Conservation (phyloP, 2,113 vertebrate genomes). For the Suricata suricatta region DNA sequence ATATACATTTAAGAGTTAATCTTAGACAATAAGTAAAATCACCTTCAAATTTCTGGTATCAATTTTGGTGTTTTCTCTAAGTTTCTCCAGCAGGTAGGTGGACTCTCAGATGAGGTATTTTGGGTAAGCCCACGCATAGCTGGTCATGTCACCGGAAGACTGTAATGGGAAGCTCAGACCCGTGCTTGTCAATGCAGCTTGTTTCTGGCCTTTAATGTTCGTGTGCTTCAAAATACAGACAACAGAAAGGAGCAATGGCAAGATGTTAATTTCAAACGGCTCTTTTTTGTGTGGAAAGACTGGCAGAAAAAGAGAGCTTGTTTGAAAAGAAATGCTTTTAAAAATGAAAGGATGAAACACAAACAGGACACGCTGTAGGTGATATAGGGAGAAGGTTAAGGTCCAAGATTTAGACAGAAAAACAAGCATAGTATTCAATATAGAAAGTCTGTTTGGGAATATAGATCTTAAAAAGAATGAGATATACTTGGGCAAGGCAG, state of each 20-base stretch:
- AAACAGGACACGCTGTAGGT: not conserved
- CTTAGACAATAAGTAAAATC: not conserved
- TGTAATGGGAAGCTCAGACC: not conserved
- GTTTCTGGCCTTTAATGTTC: not conserved
- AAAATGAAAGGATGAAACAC: not conserved
- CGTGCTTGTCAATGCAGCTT: not conserved
- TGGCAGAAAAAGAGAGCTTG: not conserved
- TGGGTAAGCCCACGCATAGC: not conserved
- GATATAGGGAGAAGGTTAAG: not conserved
- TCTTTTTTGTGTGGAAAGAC: not conserved
- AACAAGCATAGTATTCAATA: not conserved
- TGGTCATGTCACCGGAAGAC: not conserved
- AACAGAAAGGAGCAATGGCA: not conserved
- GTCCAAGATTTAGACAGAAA: not conserved
- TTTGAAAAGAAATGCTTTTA: slow-evolving; percentile 2
- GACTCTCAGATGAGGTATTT: not conserved
- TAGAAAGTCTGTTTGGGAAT: not conserved
- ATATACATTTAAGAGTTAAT: not conserved
- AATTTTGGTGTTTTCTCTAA: not conserved
- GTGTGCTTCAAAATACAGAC: not conserved
- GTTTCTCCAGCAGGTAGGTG: rapidly evolving
- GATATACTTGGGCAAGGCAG: not conserved
- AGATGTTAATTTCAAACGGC: not conserved
- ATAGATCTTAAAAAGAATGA: not conserved
- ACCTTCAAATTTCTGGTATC: not conserved